A percentile compares a stretch with the other conserved stretches of the same genome.
Evolutionary conservation across 2,113 vertebrate genomes (phyloP).

Genomic region (Saccopteryx bilineata): DNA sequence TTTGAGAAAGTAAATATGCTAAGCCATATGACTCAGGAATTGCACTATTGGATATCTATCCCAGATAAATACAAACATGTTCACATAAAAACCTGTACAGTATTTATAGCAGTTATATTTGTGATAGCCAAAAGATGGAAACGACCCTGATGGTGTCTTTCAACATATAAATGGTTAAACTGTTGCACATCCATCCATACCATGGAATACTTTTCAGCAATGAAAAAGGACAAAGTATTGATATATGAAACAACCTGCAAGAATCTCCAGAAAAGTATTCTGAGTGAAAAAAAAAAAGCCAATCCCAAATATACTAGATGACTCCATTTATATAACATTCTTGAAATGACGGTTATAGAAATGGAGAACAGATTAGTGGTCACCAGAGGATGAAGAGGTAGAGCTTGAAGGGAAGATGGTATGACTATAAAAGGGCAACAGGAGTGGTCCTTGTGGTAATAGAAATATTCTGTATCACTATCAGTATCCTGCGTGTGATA

Average conservation of each 20-base stretch:
- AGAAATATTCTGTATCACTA: neutral
- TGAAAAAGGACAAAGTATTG: neutral
- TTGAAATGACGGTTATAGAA: neutral
- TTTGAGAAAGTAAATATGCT: no score
- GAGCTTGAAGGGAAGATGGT: neutral
- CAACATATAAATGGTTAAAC: neutral
- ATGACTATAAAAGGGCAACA: neutral
- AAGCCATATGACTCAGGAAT: neutral
- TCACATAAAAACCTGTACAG: neutral
- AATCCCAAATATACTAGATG: neutral
- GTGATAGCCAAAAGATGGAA: neutral
- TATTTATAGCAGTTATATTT: neutral
- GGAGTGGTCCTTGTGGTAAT: neutral
- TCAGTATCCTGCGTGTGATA: neutral
- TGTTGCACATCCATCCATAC: neutral
- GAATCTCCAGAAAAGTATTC: slow-evolving; percentile 14
- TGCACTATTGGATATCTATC: neutral
- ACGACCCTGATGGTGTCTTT: neutral
- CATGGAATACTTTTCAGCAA: neutral
- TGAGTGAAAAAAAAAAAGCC: neutral
- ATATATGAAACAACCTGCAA: neutral
- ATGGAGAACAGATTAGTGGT: neutral
- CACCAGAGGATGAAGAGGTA: neutral
- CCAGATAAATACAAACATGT: neutral
- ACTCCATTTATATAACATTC: neutral